These are phyloP conservation scores for Apis laboriosa DNA, from an alignment of 1,140 invertebrate genomes.

Conservation along the genomic window DNA sequence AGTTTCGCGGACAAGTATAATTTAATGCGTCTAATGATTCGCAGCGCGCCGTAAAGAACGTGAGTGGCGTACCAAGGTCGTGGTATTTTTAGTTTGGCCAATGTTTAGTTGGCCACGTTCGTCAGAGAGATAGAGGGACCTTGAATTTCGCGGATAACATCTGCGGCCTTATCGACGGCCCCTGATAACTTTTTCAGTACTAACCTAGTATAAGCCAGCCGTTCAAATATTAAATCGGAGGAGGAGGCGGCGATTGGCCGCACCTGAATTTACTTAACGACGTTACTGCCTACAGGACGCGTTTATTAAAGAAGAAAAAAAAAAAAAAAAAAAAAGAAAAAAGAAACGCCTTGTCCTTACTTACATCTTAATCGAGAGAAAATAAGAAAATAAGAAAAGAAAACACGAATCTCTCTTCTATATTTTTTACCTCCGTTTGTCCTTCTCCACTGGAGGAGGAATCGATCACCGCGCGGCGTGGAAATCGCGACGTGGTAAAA, in stretches of 20 bases:
- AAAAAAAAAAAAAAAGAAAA: too few species aligned
- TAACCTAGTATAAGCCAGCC: constrained; percentile 81
- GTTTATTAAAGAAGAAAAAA: constrained; percentile 21
- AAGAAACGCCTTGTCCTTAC: too few species aligned
- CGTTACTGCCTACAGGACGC: constrained; percentile 35
- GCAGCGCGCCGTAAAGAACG: constrained; percentile 66
- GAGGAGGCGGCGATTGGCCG: constrained; percentile 61
- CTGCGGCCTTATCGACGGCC: constrained; percentile 78
- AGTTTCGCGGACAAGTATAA: constrained; percentile 52
- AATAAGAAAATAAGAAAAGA: too few species aligned
- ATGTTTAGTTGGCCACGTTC: constrained; percentile 80
- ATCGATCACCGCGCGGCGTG: too few species aligned
- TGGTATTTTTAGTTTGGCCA: constrained; percentile 80
- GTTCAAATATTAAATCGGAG: constrained; percentile 80
- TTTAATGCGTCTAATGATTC: constrained; percentile 74
- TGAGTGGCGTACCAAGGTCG: constrained; percentile 78
- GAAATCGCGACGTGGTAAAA: too few species aligned
- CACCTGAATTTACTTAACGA: constrained; percentile 77
- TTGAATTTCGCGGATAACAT: constrained; percentile 82
- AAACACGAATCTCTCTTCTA: too few species aligned
- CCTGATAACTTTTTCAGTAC: constrained; percentile 78
- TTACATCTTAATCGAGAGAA: too few species aligned
- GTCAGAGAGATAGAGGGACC: constrained; percentile 78
- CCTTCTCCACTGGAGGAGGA: too few species aligned
- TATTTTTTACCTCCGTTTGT: too few species aligned